Conservation (phyloP, 2,113 vertebrate species). For the Hemichromis elongatus region DNA sequence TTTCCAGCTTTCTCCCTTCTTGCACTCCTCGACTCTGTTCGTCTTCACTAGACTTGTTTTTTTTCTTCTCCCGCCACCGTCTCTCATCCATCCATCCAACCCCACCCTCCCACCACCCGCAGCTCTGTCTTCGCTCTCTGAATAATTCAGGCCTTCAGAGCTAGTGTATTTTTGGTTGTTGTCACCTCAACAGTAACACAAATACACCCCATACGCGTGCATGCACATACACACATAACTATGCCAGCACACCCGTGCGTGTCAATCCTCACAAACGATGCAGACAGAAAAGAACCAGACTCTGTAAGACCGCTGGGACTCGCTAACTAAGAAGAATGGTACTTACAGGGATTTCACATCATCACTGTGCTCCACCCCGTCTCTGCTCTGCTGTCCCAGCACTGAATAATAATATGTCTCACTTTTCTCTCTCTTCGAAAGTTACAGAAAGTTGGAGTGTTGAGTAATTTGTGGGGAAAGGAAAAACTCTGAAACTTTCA, state of each 20-base stretch:
- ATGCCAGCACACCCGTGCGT: not conserved
- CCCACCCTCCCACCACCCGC: not conserved
- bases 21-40: not conserved
- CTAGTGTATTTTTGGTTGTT: slow-evolving; percentile 43
- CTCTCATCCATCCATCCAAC: not conserved
- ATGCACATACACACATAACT: not conserved
- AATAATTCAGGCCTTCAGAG: slow-evolving; percentile 53
- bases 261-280: not conserved
- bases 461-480: not conserved
- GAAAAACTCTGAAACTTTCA: not conserved
- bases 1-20: slow-evolving; percentile 4
- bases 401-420: not conserved
- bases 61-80: not conserved
- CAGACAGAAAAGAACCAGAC: not conserved
- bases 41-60: not conserved
- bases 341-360: slow-evolving; percentile 1
- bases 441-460: not conserved
- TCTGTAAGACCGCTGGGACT: not conserved
- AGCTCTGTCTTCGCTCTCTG: slow-evolving; percentile 18
- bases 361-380: not conserved
- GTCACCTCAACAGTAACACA: slow-evolving; percentile 45
- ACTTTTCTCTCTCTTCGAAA: not conserved
- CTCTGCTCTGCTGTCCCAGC: not conserved
- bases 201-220: not conserved
- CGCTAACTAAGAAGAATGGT: not conserved